A percentile compares a stretch with the other conserved stretches of the same genome.
Conservation (phyloP, 1,140 invertebrate species). For the Tachypleus tridentatus region DNA sequence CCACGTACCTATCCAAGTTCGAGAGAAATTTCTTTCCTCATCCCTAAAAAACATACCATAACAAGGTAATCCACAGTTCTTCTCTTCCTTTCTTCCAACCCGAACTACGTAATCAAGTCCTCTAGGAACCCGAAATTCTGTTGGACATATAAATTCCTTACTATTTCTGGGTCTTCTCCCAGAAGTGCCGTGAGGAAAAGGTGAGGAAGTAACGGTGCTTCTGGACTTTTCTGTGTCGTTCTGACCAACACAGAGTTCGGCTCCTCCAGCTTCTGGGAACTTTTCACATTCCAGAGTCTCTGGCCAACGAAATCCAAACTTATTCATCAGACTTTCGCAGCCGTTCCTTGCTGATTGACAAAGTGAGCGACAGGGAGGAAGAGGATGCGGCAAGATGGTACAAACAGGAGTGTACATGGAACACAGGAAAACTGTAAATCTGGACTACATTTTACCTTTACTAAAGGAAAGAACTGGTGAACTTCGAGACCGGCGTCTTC, state of each 20-base stretch:
- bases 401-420: constrained; percentile 92
- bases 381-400: constrained; percentile 72
- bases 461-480: constrained; percentile 81
- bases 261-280: constrained; percentile 57
- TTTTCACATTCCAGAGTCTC: constrained; percentile 78
- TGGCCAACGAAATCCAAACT: constrained; percentile 89
- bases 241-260: constrained; percentile 69
- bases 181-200: too few species aligned
- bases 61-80: constrained; percentile 85
- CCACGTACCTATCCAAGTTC: constrained; percentile 89
- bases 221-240: constrained; percentile 34
- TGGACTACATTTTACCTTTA: constrained; percentile 88
- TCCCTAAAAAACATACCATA: constrained; percentile 83
- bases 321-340: constrained; percentile 82
- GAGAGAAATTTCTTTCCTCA: constrained; percentile 62
- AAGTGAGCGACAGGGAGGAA: constrained; percentile 82
- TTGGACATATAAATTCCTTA: constrained; percentile 62
- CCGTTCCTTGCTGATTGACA: constrained; percentile 73
- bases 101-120: constrained; percentile 66
- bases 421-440: constrained; percentile 93
- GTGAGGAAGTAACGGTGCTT: too few species aligned
- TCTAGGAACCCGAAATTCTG: constrained; percentile 62
- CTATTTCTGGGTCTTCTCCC: too few species aligned
- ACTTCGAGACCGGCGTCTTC: constrained; percentile 88
- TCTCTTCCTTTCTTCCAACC: constrained; percentile 61